Base-by-base conservation (phyloP, 2,797 vertebrate genomes). In the Serranus cabrilla region DNA sequence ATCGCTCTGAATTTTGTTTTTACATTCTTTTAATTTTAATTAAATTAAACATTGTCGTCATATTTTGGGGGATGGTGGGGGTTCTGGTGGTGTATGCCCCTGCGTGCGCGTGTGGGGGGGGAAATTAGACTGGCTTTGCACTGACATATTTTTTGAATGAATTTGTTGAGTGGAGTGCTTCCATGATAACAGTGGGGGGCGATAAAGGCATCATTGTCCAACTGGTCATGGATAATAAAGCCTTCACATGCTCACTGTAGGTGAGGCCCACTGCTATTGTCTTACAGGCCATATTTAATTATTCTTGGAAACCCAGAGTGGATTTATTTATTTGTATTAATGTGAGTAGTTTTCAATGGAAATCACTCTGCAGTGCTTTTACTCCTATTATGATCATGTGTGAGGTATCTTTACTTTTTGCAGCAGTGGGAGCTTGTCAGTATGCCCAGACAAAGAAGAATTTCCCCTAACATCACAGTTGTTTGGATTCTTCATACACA, bases 111-210 rank as follows among this genome's bases (percentile, higher is more conserved):
- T 11, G 39, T 52, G 21, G 51, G 25, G 14, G 14, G 14, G 13
- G 14, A 39, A 2, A 57, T 56, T 43, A 49, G 23, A 64, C 42
- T 52, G 49, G 55, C 68, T 82, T 77, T 31, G 52, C n/a, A 17
- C 42, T 20, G 52, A 74, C 62, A 74, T 76, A 74, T 87, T 88
- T n/a, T 74, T 82, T 91, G 74, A 91, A 92, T 91, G 76, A 54
- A 78, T 81, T 43, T 63, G 34, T 63, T 68, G 9, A 20, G 51
- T 85, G 87, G 43, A 62, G 67, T 90, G 49, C 78, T 58, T 25
- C 23, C 17, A 16, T 84, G 17, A 4, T 57, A 64, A 66, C 91
- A 37, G 65, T 72, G 71, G 92, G 88, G 90, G 92, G 88, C 91
- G 86, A 75, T 89, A 89, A 77, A 90, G 71, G 55, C 84, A 83